phyloP scores from a whole-genome alignment of 2,888 invertebrate genomes.

The Alcis repandata region DNA sequence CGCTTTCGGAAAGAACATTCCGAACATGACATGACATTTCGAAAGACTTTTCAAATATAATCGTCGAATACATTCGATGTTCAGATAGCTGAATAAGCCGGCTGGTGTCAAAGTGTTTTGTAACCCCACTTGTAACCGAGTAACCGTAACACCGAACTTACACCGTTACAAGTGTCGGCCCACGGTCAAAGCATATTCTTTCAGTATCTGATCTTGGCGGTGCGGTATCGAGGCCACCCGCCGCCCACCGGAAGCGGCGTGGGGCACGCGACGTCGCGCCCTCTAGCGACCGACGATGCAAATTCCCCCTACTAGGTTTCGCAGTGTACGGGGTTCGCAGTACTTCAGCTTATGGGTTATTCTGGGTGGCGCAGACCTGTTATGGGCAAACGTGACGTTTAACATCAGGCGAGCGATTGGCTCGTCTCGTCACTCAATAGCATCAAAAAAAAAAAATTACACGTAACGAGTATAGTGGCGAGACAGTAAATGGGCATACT shows the following conservation, averaged over 20 bases:
- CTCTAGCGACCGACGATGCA: conserved; percentile 77
- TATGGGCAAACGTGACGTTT: too few relatives aligned
- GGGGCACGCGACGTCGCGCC: conserved; percentile 72
- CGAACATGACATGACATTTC: too few relatives aligned
- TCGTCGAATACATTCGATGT: too few relatives aligned
- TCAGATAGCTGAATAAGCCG: too few relatives aligned
- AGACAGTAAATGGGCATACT: too few relatives aligned
- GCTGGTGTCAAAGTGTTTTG: neutral
- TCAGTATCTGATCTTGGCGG: conserved; percentile 73
- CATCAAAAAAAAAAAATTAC: too few relatives aligned
- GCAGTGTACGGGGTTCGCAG: conserved; percentile 51
- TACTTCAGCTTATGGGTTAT: conserved; percentile 13
- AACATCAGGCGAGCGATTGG: too few relatives aligned
- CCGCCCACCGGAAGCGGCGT: conserved; percentile 73
- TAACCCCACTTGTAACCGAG: neutral
- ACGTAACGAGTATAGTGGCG: too few relatives aligned
- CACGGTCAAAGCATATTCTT: conserved; percentile 64
- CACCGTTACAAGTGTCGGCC: conserved; percentile 48
- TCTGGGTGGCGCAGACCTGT: too few relatives aligned
- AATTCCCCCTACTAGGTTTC: conserved; percentile 71
- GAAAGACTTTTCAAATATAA: too few relatives aligned
- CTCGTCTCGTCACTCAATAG: too few relatives aligned
- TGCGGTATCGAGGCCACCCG: conserved; percentile 73
- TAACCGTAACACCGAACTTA: conserved; percentile 19
- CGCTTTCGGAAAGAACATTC: too few relatives aligned